These are phyloP conservation scores for Tineola bisselliella DNA, from an alignment of 2,888 invertebrate species.

Conservation along the genomic window DNA sequence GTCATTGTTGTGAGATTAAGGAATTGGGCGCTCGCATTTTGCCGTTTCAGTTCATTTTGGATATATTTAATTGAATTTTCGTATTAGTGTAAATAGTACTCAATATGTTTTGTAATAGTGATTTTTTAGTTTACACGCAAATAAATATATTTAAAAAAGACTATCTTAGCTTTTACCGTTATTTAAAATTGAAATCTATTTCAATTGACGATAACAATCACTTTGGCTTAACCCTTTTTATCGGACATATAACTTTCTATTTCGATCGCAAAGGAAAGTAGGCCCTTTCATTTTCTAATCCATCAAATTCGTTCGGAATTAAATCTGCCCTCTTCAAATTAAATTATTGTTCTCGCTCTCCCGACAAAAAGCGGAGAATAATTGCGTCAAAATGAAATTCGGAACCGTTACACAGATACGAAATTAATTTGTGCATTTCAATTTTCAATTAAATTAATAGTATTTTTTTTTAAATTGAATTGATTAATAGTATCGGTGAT, in stretches of 20 bases:
- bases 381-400: constrained; percentile 9
- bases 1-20: constrained; percentile 1
- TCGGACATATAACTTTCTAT: not conserved
- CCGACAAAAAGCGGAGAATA: constrained; percentile 13
- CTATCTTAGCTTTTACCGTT: too few relatives aligned
- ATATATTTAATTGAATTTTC: not conserved
- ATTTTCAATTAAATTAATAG: not conserved
- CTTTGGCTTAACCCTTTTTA: not conserved
- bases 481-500: too few relatives aligned
- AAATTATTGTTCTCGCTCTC: constrained; percentile 11
- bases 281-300: constrained; percentile 12
- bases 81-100: too few relatives aligned
- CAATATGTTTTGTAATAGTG: too few relatives aligned
- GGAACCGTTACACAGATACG: not conserved
- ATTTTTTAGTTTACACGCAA: too few relatives aligned
- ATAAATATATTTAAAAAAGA: too few relatives aligned
- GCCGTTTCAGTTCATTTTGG: not conserved
- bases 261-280: not conserved
- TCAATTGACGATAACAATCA: not conserved
- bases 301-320: constrained; percentile 12
- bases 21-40: not conserved
- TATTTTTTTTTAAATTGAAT: too few relatives aligned
- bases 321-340: constrained; percentile 11
- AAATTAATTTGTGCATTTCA: constrained; percentile 12
- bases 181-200: not conserved